Evolutionary conservation across 2,797 vertebrate genomes (phyloP), one percentile per base, ranked within the genome.

Genomic region (Oceanodroma leucorhoa): DNA sequence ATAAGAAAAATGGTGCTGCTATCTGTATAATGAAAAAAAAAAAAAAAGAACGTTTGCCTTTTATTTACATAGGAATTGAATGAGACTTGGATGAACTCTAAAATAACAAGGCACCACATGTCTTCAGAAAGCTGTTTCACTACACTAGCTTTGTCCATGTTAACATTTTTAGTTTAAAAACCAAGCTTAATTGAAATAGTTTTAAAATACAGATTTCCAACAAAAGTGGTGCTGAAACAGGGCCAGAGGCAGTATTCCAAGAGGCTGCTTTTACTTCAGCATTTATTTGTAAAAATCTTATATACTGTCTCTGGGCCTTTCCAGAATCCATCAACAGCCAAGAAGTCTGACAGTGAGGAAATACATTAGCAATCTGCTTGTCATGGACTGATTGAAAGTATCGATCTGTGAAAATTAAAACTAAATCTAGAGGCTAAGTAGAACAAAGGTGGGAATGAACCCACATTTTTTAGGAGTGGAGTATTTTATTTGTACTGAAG

Each of bases 131-230:
- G 34, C 21, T 78, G 17, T 89, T 87, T 85, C 55, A 29, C 54
- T 89, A 7, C 22, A 45, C 2, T 3, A 38, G 27, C 22, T 85
- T 73, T 87, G 60, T 78, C 61, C 38, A 9, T 57, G 34, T 75
- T 78, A 89, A 85, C 27, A 21, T 55, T 87, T 84, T 87, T 80
- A 30, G 22, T 83, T 93, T 81, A 53, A 90, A 96, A 93, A 48
- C n/a, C 54, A 84, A 87, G 23, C 69, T 94, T 70, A 93, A 89
- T 77, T 92, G 67, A 92, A 83, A 29, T 64, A 38, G 34, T 60
- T 85, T 88, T 94, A 91, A 87, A 89, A 78, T 55, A 82, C 7
- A 53, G 6, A 34, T 87, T 94, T 94, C 57, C 46, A 86, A 81
- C 11, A 38, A 41, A 72, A 95, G 22, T 57, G 22, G 4, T 48